Percentiles rank a stretch among this genome's conserved stretches.
Evolutionary conservation across 2,888 invertebrate species (phyloP).

Genomic region (Pimpla rufipes): DNA sequence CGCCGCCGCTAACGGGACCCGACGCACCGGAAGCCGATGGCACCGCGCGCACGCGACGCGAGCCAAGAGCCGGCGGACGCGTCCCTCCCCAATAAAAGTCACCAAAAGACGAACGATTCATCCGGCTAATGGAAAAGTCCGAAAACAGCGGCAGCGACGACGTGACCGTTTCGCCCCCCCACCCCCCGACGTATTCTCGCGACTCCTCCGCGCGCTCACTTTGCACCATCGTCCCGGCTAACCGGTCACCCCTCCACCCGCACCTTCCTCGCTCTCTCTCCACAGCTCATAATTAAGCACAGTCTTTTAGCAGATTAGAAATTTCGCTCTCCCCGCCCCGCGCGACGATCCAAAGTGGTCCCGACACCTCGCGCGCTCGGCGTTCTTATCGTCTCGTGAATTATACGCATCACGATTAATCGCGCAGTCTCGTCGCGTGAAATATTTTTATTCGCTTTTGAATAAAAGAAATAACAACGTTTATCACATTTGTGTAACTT

Average conservation of each 20-base stretch:
- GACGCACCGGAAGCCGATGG: conserved; percentile 63
- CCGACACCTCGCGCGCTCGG: conserved; percentile 29
- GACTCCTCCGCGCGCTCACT: conserved; percentile 63
- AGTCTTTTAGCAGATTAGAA: conserved; percentile 85
- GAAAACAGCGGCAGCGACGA: conserved; percentile 82
- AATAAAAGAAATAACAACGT: neutral
- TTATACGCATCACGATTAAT: conserved; percentile 18
- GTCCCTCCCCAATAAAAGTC: conserved; percentile 83
- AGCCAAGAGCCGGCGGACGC: conserved; percentile 75
- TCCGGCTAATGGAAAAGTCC: conserved; percentile 86
- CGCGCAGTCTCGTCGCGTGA: neutral
- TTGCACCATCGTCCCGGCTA: conserved; percentile 47
- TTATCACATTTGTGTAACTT: neutral
- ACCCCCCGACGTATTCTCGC: conserved; percentile 62
- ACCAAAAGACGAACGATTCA: conserved; percentile 86
- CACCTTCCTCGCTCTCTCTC: conserved; percentile 52
- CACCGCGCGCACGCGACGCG: conserved; percentile 64
- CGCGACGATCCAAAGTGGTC: conserved; percentile 27
- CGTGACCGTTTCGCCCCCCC: conserved; percentile 46
- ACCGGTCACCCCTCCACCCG: conserved; percentile 64
- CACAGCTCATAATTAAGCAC: conserved; percentile 84
- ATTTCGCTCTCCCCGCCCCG: conserved; percentile 59
- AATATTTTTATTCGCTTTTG: neutral
- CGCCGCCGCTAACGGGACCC: conserved; percentile 32
- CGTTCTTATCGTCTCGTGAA: conserved; percentile 32